Evolutionary conservation across 2,888 invertebrate species (phyloP).

Genomic region (Thereva nobilitata): DNA sequence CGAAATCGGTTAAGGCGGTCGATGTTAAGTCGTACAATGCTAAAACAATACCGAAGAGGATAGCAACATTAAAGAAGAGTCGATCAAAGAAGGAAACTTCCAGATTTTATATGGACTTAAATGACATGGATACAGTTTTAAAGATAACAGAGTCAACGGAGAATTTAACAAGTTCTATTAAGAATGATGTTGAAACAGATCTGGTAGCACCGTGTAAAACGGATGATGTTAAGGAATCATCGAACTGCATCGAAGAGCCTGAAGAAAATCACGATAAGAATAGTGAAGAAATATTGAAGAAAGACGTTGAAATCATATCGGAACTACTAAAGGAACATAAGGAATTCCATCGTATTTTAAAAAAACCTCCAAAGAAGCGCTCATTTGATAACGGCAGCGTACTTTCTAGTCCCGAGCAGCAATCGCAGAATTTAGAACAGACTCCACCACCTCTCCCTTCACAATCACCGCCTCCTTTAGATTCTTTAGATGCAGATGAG

Average conservation of each 20-base stretch:
- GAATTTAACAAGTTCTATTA: conserved; percentile 52
- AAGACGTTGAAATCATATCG: conserved; percentile 66
- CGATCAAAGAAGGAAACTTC: conserved; percentile 66
- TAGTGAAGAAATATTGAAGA: conserved; percentile 69
- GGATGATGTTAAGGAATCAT: conserved; percentile 36
- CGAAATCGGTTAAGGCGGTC: conserved; percentile 54
- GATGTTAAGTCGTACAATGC: conserved; percentile 68
- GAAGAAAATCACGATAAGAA: conserved; percentile 32
- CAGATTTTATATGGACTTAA: conserved; percentile 71
- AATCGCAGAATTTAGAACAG: conserved; percentile 37
- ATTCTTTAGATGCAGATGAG: conserved; percentile 43
- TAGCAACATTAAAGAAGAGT: conserved; percentile 71
- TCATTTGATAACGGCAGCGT: conserved; percentile 46
- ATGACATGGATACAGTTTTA: conserved; percentile 62
- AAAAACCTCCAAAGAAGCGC: conserved; percentile 68
- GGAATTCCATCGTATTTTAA: conserved; percentile 78
- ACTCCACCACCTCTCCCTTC: conserved; percentile 54
- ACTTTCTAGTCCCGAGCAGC: conserved; percentile 41
- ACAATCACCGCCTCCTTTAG: conserved; percentile 54
- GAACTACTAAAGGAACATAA: conserved; percentile 81
- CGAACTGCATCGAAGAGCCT: conserved; percentile 45
- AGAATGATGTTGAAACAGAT: conserved; percentile 48
- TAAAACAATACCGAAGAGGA: conserved; percentile 72
- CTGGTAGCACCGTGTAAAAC: conserved; percentile 50
- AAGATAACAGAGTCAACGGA: conserved; percentile 70